Evolutionary conservation across 2,888 invertebrate species (phyloP), one percentile per base, ranked within the genome.

Genomic region (Lamproptera curius): DNA sequence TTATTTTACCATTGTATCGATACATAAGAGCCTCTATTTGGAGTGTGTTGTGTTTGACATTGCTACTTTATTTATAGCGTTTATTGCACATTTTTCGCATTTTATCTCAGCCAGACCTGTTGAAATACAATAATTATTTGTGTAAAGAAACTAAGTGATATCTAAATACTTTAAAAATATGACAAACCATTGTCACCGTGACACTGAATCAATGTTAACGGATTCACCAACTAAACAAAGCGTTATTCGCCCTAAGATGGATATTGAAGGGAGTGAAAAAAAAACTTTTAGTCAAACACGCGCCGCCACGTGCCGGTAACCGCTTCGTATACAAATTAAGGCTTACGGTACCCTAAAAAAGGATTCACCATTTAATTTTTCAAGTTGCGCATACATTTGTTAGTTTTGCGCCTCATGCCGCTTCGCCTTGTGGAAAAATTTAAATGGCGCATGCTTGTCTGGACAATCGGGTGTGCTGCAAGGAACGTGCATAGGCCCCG

Each of bases 341-440:
- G 85, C 80, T 85, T 83, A 83, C 50, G 47, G 59, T 52, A 53
- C 69, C 67, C 67, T 65, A 70, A 68, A 69, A 70, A 63, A 59
- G 52, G 64, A 65, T 66, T 67, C 9, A 61, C 60, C 58, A 63
- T 66, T 67, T 70, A 70, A 68, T 69, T 69, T 67, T 63, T 65
- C 71, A 72, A 83, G 72, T 76, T 80, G 65, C 73, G 84, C 83
- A 85, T 85, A 82, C 67, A 75, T 70, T 80, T 81, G 83, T 80
- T 82, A 74, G 81, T 77, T 84, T 83, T 81, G 73, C 67, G 59
- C 58, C 54, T 60, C 60, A 49, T 62, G 55, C 53, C 51, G 56
- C 55, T 53, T 53, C 61, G 61, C 61, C 52, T 57, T 54, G 67
- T 66, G 67, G 62, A 65, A 69, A 60, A 66, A 70, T 68, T 73